Evolutionary conservation across 2,113 vertebrate genomes (phyloP).

Genomic region (Sander vitreus): DNA sequence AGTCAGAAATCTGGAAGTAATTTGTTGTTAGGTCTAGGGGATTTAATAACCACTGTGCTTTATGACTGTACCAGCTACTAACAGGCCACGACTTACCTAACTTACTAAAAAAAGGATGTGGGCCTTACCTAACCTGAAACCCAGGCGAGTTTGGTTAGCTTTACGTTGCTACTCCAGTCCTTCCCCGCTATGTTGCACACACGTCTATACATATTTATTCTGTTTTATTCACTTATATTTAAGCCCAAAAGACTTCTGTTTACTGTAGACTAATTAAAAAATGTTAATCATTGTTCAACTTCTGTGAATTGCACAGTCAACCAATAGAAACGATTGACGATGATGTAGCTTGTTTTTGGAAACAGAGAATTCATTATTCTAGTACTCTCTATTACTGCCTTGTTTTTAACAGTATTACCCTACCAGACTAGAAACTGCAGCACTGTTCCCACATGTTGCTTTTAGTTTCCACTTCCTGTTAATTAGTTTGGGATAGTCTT

Average conservation of each 20-base stretch:
- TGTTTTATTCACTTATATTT: neutral
- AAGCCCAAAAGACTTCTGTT: no score
- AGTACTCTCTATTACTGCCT: neutral
- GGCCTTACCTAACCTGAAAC: neutral
- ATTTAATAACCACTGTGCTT: no score
- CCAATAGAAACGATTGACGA: no score
- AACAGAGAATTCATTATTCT: neutral
- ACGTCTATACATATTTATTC: neutral
- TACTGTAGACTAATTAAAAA: neutral
- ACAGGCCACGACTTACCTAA: neutral
- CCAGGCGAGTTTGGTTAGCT: neutral
- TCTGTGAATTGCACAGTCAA: neutral
- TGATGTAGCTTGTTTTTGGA: neutral
- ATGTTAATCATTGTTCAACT: neutral
- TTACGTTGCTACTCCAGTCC: neutral
- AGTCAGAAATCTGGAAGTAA: neutral
- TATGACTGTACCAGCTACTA: neutral
- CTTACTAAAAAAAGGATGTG: neutral
- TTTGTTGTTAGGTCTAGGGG: neutral
- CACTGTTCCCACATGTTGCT: neutral
- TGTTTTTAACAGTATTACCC: neutral
- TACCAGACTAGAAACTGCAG: neutral
- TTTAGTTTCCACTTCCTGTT: slow-evolving; percentile 1
- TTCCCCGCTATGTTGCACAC: neutral
- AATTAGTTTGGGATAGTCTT: slow-evolving; percentile 17